These are phyloP conservation scores for Slavum lentiscoides DNA, from an alignment of 2,888 invertebrate genomes.

Conservation along the genomic window DNA sequence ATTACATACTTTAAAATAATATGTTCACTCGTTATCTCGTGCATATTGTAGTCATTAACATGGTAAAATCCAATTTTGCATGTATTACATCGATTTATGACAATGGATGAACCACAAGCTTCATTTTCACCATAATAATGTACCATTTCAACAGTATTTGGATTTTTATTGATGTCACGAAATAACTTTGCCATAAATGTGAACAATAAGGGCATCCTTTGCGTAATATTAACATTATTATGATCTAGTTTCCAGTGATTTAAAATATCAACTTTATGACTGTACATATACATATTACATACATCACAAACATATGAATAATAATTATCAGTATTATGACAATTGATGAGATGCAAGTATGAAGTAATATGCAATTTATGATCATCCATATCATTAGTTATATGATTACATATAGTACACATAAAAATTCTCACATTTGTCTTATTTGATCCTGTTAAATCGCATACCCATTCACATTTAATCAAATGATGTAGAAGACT, in stretches of 20 bases:
- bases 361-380: background rate
- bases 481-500: no score
- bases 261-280: background rate
- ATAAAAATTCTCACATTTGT: background rate
- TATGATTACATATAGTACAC: background rate
- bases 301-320: background rate
- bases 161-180: no score
- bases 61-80: no score
- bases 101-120: no score
- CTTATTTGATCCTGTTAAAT: background rate
- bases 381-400: background rate
- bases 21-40: no score
- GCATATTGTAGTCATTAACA: no score
- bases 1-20: no score
- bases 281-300: slow-evolving; percentile 58
- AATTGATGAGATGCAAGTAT: background rate
- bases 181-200: no score
- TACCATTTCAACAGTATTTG: no score
- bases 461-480: no score
- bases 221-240: background rate
- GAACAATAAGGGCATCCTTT: background rate
- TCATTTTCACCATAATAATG: no score
- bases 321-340: background rate
- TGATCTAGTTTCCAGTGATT: background rate
- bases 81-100: no score